Evolutionary conservation across 2,888 invertebrate species (phyloP).

Genomic region (Pseudococcus longispinus): DNA sequence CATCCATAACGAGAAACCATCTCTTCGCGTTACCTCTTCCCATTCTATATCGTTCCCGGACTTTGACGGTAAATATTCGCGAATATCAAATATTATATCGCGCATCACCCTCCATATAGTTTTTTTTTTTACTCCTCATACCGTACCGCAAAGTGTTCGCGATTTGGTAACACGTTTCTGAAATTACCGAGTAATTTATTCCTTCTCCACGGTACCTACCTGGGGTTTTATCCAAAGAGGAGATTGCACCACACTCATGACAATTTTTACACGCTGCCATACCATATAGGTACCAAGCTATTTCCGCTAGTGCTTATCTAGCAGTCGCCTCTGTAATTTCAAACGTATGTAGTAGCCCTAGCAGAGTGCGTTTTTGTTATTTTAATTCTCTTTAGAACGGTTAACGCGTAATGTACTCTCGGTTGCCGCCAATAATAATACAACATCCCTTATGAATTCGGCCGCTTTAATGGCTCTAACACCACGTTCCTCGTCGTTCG

Average conservation of each 20-base stretch:
- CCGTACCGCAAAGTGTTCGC: slow-evolving; percentile 2
- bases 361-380: neutral
- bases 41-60: neutral
- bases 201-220: neutral
- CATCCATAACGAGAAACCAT: slow-evolving; percentile 9
- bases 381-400: slow-evolving; percentile 16
- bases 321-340: slow-evolving; percentile 9
- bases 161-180: slow-evolving; percentile 20
- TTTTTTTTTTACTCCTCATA: neutral
- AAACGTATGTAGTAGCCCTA: neutral
- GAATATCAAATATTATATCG: neutral
- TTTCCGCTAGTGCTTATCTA: neutral
- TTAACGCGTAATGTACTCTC: slow-evolving; percentile 12
- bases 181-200: slow-evolving; percentile 12
- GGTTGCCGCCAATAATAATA: neutral
- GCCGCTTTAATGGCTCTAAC: neutral
- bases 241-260: neutral
- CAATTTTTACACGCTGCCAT: neutral
- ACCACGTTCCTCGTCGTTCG: neutral
- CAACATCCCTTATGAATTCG: slow-evolving; percentile 26
- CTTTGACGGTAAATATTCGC: neutral
- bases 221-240: neutral
- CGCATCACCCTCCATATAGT: neutral
- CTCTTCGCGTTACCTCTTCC: neutral
- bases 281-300: no score